Conservation (phyloP, 2,888 invertebrate species). For the Ochropacha duplaris region DNA sequence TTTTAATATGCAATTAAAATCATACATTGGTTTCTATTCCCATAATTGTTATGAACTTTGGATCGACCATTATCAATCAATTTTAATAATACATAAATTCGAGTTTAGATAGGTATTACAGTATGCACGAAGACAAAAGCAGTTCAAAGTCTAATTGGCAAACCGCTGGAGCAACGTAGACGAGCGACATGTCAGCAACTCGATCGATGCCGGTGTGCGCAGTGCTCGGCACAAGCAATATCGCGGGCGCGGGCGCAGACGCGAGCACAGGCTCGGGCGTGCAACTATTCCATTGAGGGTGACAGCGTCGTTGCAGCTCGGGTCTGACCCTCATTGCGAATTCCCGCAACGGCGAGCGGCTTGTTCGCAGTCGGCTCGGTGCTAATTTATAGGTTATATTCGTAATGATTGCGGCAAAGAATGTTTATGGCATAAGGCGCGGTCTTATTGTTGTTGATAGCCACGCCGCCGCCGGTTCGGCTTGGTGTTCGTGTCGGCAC, state of each 20-base stretch:
- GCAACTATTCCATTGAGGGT: constrained; percentile 46
- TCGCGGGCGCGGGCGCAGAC: constrained; percentile 21
- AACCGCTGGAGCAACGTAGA: constrained; percentile 15
- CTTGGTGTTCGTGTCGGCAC: constrained; percentile 53
- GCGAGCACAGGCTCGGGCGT: constrained; percentile 24
- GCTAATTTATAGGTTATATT: constrained; percentile 80
- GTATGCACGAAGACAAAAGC: constrained; percentile 2
- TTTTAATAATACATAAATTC: constrained; percentile 4
- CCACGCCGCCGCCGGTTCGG: constrained; percentile 44
- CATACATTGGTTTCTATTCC: neutral
- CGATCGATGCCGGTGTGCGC: neutral
- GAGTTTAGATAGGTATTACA: neutral
- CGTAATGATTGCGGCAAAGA: constrained; percentile 77
- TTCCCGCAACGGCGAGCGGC: constrained; percentile 56
- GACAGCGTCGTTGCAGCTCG: constrained; percentile 19
- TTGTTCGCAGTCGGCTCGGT: constrained; percentile 61
- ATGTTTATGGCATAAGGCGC: constrained; percentile 78
- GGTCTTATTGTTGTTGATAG: constrained; percentile 77
- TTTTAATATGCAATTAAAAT: neutral
- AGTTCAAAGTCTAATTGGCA: constrained; percentile 54
- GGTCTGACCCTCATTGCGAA: constrained; percentile 59
- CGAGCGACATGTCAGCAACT: constrained; percentile 14
- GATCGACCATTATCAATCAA: neutral
- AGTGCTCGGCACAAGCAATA: neutral
- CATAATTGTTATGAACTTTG: neutral